phyloP scores from a whole-genome alignment of 2,888 invertebrate species.

The Cheilosia vernalis region DNA sequence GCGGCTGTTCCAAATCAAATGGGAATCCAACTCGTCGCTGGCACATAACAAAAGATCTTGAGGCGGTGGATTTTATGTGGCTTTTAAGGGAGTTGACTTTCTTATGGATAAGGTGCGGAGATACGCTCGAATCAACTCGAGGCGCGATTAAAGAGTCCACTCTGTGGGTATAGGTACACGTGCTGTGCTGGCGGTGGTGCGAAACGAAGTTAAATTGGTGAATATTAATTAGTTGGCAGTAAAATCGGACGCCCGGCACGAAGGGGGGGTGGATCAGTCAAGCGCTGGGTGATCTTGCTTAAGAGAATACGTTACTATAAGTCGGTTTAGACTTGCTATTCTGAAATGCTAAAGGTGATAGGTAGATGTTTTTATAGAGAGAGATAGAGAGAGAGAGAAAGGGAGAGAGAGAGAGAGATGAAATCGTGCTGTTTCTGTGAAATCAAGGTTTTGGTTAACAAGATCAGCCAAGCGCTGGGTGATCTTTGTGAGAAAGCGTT shows the following conservation, averaged over 20 bases:
- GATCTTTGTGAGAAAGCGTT: too few relatives aligned
- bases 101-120: conserved; percentile 43
- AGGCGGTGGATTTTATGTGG: conserved; percentile 59
- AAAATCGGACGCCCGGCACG: conserved; percentile 9
- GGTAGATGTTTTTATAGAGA: not conserved
- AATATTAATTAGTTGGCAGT: conserved; percentile 53
- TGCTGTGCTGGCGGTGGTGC: conserved; percentile 38
- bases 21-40: conserved; percentile 50
- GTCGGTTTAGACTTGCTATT: not conserved
- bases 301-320: not conserved
- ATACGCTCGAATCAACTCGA: conserved; percentile 69
- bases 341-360: not conserved
- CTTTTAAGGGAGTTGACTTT: conserved; percentile 46
- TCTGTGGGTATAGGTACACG: conserved; percentile 25
- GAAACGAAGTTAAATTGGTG: conserved; percentile 51
- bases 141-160: conserved; percentile 44
- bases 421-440: too few relatives aligned
- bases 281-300: conserved; percentile 15
- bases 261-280: conserved; percentile 29
- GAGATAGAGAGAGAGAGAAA: too few relatives aligned
- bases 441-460: too few relatives aligned
- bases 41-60: conserved; percentile 59
- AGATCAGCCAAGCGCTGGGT: too few relatives aligned
- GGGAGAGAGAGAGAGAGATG: too few relatives aligned
- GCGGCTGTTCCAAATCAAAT: conserved; percentile 56